Conservation (phyloP, 2,888 invertebrate genomes). For the Protodeltote pygarga region DNA sequence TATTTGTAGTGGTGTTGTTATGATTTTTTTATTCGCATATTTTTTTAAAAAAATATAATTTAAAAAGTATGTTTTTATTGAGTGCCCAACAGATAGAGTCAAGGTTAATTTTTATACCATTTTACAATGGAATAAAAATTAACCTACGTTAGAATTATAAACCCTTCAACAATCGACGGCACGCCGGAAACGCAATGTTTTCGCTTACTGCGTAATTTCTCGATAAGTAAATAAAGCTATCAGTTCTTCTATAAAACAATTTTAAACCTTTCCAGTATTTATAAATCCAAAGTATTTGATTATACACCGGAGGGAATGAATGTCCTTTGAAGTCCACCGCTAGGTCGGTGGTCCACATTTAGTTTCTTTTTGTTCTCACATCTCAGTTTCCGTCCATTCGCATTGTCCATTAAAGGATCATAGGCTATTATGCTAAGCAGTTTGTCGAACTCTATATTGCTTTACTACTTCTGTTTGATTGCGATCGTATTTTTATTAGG, state of each 20-base stretch:
- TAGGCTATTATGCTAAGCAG: slow-evolving; percentile 67
- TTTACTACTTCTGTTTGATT: slow-evolving; percentile 48
- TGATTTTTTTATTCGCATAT: too few relatives aligned
- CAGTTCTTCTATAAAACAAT: too few relatives aligned
- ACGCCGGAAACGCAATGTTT: not conserved
- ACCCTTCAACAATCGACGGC: not conserved
- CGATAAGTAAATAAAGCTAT: too few relatives aligned
- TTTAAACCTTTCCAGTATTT: slow-evolving; percentile 56
- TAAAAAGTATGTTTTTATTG: too few relatives aligned
- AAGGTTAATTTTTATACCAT: too few relatives aligned
- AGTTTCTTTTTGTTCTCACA: slow-evolving; percentile 71
- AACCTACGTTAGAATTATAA: not conserved
- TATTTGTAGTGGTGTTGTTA: too few relatives aligned
- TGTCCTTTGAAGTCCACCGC: slow-evolving; percentile 78
- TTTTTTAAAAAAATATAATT: too few relatives aligned
- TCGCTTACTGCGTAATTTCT: not conserved
- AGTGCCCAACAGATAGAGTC: too few relatives aligned
- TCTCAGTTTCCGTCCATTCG: slow-evolving; percentile 75
- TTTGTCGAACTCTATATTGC: slow-evolving; percentile 59
- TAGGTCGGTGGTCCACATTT: slow-evolving; percentile 78
- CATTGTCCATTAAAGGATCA: slow-evolving; percentile 71
- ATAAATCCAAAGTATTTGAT: slow-evolving; percentile 44
- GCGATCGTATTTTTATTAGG: slow-evolving; percentile 42
- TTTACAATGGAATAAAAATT: too few relatives aligned
- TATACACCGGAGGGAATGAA: slow-evolving; percentile 61